A percentile compares a stretch with the other conserved stretches of the same genome.
These are phyloP conservation scores for Arvicanthis niloticus DNA, from an alignment of 2,113 vertebrate genomes.

Conservation along the genomic window DNA sequence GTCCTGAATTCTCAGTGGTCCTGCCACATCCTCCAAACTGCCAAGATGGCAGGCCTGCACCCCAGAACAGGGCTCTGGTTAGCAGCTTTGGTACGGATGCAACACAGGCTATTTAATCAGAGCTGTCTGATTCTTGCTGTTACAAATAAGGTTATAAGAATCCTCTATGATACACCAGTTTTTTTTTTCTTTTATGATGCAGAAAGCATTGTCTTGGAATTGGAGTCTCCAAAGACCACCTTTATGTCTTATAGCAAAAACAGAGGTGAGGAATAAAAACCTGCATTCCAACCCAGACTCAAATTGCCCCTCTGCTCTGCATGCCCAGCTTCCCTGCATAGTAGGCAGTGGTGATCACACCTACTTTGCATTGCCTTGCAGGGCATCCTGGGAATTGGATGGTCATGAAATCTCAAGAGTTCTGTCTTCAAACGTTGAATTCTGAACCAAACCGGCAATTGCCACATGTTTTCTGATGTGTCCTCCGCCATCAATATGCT, in stretches of 20 bases:
- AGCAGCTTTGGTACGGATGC: background rate
- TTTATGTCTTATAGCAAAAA: background rate
- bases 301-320: no score
- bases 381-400: background rate
- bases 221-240: background rate
- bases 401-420: background rate
- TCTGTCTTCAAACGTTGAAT: background rate
- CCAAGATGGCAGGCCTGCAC: rapidly evolving
- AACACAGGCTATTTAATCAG: background rate
- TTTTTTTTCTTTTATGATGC: background rate
- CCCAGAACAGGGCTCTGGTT: background rate
- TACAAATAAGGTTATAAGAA: background rate
- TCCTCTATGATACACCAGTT: background rate
- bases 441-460: background rate
- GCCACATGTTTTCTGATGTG: background rate
- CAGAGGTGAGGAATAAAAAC: background rate
- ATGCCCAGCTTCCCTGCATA: background rate
- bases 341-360: background rate
- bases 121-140: background rate
- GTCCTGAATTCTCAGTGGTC: background rate
- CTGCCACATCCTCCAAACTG: background rate
- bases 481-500: background rate
- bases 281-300: background rate
- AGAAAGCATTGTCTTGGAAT: slow-evolving; percentile 5
- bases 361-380: background rate